Evolutionary conservation across 1,140 invertebrate genomes (phyloP).

Genomic region (Drosophila fuyamai): DNA sequence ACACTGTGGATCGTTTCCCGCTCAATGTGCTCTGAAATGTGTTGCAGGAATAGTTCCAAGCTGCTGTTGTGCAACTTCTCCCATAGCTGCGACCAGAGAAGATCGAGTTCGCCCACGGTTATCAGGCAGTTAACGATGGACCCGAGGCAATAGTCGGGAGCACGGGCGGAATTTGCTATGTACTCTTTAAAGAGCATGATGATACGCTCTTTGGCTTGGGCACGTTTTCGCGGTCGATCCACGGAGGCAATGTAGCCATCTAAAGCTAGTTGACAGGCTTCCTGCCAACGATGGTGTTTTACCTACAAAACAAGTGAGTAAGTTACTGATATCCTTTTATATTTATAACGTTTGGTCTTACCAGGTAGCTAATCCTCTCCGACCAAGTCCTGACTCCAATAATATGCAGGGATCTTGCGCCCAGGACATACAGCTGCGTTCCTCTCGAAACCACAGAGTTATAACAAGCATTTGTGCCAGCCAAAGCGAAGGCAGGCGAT

Average conservation of each 20-base stretch:
- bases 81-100: conserved; percentile 85
- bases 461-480: conserved; percentile 94
- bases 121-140: conserved; percentile 80
- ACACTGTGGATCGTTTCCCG: conserved; percentile 84
- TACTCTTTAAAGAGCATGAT: conserved; percentile 81
- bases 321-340: background rate
- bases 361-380: conserved; percentile 90
- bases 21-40: conserved; percentile 85
- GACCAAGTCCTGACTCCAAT: conserved; percentile 93
- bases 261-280: conserved; percentile 86
- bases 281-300: conserved; percentile 88
- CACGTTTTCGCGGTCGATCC: conserved; percentile 70
- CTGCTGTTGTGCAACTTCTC: conserved; percentile 78
- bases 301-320: conserved; percentile 59
- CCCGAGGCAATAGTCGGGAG: conserved; percentile 79
- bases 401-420: conserved; percentile 92
- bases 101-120: conserved; percentile 72
- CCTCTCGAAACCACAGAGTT: conserved; percentile 94
- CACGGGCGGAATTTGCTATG: conserved; percentile 68
- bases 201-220: conserved; percentile 81
- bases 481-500: conserved; percentile 86
- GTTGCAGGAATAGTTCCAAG: conserved; percentile 84
- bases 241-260: conserved; percentile 76
- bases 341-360: conserved; percentile 11
- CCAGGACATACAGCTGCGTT: conserved; percentile 93